Evolutionary conservation across 1,140 invertebrate species (phyloP), one percentile per base, ranked within the genome.

Genomic region (Heliconius melpomene): DNA sequence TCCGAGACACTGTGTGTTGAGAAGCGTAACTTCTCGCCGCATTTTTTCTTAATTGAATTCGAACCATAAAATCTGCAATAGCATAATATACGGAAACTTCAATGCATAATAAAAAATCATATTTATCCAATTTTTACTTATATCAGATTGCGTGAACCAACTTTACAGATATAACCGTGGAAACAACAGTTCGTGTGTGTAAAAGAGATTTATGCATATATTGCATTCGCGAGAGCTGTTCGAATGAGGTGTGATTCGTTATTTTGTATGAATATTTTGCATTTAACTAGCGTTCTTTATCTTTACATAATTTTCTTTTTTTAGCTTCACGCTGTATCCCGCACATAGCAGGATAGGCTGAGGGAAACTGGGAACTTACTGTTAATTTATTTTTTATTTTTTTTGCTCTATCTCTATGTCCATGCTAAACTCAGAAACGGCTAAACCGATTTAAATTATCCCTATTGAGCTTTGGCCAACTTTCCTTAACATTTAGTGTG

Each of bases 141-240:
- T 60, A 60, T 60, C n/a, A 26, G 9, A 60, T 60, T 26, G 57
- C 57, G 57, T 66, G 23, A 16, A 66, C 23, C 60, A 66, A 11
- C 3, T 29, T n/a, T 66, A 26, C 23, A 66, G 60, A 66, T 66
- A 66, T 66, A 66, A 29, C 60, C 3, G 23, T 29, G 23, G 13
- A 29, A 66, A 66, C 60, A 66, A 66, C 26, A 29, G 60, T 66
- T 29, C 60, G 26, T 66, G 60, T 29, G 26, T 66, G 60, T 66
- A 26, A 66, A 66, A 66, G 60, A 66, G 26, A 66, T 66, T 66
- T 66, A 66, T 66, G 60, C 13, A 3, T 66, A 66, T 66, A 66
- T 66, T 66, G 60, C 26, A 66, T 66, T 66, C 60, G 60, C 9
- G 23, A 9, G 26, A 66, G 60, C 60, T 26, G 6, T 66, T 66